A percentile compares a stretch with the other conserved stretches of the same genome.
Evolutionary conservation across 92 coral and sea anemone species (phyloP).

Genomic region (Porites lobata): DNA sequence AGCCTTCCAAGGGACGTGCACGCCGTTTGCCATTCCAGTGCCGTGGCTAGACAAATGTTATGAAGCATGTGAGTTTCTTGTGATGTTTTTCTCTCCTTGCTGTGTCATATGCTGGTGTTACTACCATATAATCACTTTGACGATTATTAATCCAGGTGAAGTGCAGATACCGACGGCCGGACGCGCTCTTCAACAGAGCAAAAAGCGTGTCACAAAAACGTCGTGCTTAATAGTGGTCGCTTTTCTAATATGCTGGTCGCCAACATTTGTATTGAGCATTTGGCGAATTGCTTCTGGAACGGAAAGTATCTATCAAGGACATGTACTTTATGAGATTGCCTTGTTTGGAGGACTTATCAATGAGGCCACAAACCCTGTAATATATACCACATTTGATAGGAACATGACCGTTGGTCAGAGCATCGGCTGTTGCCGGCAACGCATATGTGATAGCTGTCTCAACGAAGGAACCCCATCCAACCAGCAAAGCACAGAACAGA

Average conservation of each 20-base stretch:
- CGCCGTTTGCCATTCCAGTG: slow-evolving; percentile 56
- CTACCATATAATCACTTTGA: slow-evolving; percentile 42
- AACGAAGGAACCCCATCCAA: neutral
- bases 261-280: slow-evolving; percentile 65
- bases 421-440: slow-evolving; percentile 1
- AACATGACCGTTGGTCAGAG: slow-evolving; percentile 24
- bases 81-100: slow-evolving; percentile 57
- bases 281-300: slow-evolving; percentile 70
- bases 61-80: slow-evolving; percentile 64
- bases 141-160: slow-evolving; percentile 22
- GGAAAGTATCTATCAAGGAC: slow-evolving; percentile 44
- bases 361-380: slow-evolving; percentile 76
- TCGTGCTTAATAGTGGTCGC: slow-evolving; percentile 65
- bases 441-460: neutral
- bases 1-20: slow-evolving; percentile 27
- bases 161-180: slow-evolving; percentile 45
- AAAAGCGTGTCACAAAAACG: slow-evolving; percentile 53
- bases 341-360: slow-evolving; percentile 75
- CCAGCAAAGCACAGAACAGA: neutral
- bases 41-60: slow-evolving; percentile 68
- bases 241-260: slow-evolving; percentile 78
- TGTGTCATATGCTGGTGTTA: slow-evolving; percentile 80
- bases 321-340: slow-evolving; percentile 70
- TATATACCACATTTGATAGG: slow-evolving; percentile 57
- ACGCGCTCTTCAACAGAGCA: slow-evolving; percentile 31